Base-by-base conservation (phyloP, 1,140 invertebrate genomes). In the Nasonia vitripennis region DNA sequence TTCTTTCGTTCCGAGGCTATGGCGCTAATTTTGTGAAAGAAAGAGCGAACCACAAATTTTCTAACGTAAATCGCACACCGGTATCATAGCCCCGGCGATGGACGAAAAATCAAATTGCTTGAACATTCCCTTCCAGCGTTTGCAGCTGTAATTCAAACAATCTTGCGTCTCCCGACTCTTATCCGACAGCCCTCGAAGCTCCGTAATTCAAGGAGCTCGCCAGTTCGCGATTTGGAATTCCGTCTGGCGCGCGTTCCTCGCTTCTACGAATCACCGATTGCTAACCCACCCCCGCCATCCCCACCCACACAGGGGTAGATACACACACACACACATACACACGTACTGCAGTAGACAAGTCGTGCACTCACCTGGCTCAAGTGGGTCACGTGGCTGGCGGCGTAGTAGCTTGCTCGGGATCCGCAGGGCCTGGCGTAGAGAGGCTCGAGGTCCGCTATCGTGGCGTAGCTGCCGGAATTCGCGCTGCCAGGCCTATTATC, bases 381-480 rank as follows among this genome's bases (percentile, higher is more conserved):
- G 86, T 94, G 91, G 86, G 94, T 94, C 23, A 94, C 91, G 88
- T 94, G 94, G 83, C 93, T 94, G 37, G 94, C 94, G n/a, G 95
- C 94, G 89, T 95, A 95, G 90, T 95, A 95, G 85, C 95, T 95
- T 31, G 95, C 94, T 81, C 94, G 91, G 41, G 94, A 94, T 20
- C 94, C 93, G 86, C 93, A 94, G 0, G 94, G 94, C 87, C 94
- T 94, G 55, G 94, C 94, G 87, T 95, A 95, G 79, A 95, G 92
- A 77, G 94, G 94, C 87, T 94, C 93, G 88, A 97, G 94, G 92
- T 96, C 96, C 70, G 96, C 96, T 85, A 97, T 97, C 68, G 96
- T 97, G 20, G 96, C 96, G 89, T 97, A 97, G 88, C 96, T 96
- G 85, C 96, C 96, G 79, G 96, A 96, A 89, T 94, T 94, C n/a